Evolutionary conservation across 2,888 invertebrate species (phyloP), one percentile per base, ranked within the genome.

Genomic region (Hofmannophila pseudospretella): DNA sequence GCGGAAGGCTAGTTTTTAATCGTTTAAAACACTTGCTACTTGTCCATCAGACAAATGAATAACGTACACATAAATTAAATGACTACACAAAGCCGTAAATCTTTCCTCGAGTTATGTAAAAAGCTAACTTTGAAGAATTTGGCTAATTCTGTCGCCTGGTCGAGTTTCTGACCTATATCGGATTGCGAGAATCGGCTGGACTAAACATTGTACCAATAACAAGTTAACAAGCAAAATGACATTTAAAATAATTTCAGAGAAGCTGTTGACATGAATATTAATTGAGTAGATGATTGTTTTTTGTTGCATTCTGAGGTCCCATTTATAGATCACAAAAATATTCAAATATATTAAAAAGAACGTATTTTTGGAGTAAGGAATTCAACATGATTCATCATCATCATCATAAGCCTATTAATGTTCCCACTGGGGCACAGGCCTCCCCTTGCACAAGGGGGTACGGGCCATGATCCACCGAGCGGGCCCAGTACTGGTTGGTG

Each of bases 111-210:
- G 29, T 33, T 36, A 36, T 34, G 23, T 23, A 41, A 32, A 31
- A 34, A 45, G 44, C 42, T 31, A 43, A 39, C 26, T 36, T 36
- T 30, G 35, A 36, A 33, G 38, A 41, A 44, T 45, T 45, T 43
- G 19, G 37, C 47, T 50, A 45, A 46, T 42, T 55, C 55, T 39
- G 59, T 53, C 43, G 11, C 39, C 34, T 23, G 23, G 4, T 4
- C 27, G 12, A 11, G 23, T 23, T 16, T 42, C 30, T 50, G 58
- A 52, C 58, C 58, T 45, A 42, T 45, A 49, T 54, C 20, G 12
- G 10, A 34, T 35, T 27, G 19, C 33, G 16, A 14, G 31, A 30
- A 35, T 14, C 10, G 26, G 29, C 16, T 13, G 11, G n/a, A n/a
- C 4, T 14, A 29, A 30, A 13, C 23, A 33, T 28, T 26, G 16